phyloP scores from a whole-genome alignment of 2,113 vertebrate genomes.

The Gambusia holbrooki region DNA sequence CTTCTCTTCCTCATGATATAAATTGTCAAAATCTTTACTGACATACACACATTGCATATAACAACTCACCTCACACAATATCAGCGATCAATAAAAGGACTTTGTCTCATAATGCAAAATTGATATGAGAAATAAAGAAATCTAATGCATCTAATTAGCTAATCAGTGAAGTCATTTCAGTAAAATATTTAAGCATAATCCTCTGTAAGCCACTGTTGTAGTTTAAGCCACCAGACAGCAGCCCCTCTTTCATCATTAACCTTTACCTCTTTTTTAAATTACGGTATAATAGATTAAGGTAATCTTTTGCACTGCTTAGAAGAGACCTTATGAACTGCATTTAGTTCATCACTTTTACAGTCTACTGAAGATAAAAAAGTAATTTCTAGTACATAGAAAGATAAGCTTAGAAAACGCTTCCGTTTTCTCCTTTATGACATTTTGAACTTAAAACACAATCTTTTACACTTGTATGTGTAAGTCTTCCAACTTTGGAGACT shows the following conservation, averaged over 20 bases:
- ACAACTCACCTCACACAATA: not conserved
- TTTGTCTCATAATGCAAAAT: not conserved
- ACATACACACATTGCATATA: not conserved
- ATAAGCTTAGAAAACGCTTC: constrained; percentile 63
- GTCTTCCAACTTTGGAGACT: constrained; percentile 26
- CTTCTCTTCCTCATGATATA: not conserved
- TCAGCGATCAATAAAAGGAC: not conserved
- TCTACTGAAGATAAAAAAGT: constrained; percentile 69
- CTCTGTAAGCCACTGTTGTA: constrained; percentile 43
- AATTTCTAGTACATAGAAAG: constrained; percentile 65
- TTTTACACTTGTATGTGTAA: constrained; percentile 39
- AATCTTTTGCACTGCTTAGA: constrained; percentile 71
- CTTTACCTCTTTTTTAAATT: constrained; percentile 77
- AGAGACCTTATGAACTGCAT: constrained; percentile 68
- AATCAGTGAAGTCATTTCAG: constrained; percentile 42
- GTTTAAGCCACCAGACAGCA: constrained; percentile 60
- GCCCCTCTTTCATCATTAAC: constrained; percentile 77
- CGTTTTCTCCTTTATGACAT: constrained; percentile 59
- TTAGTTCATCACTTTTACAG: constrained; percentile 70
- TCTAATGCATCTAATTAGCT: constrained; percentile 30
- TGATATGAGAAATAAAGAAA: constrained; percentile 1
- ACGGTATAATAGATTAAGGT: constrained; percentile 74
- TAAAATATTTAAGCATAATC: constrained; percentile 59
- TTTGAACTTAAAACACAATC: constrained; percentile 60
- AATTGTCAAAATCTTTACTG: not conserved